Base-by-base conservation (phyloP, 1,140 invertebrate genomes). In the Lasaia peninsularis region DNA sequence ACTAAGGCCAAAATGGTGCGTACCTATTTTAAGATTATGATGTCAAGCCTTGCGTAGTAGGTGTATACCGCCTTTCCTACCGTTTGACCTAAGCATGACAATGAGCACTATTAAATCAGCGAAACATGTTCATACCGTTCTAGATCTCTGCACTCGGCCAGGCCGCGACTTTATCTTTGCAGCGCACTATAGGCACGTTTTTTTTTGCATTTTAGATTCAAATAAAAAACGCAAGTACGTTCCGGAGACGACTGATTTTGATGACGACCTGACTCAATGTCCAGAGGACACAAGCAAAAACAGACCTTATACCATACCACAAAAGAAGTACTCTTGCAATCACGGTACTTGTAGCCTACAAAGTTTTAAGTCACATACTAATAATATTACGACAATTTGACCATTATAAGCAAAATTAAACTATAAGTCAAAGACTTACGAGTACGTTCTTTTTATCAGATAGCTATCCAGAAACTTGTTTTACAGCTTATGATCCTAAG, bases 181-280 rank as follows among this genome's bases (percentile, higher is more conserved):
- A 11, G 34, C 34, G 34, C 34, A 37, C 34, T 37, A 37, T 37
- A 37, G 34, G 34, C 34, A 37, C 34, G 34, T 37, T 37, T 37
- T 37, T 35, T 37, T 37, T 33, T 33, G 32, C 32, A 37, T 37
- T 37, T 37, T 37, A 37, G 34, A 37, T 37, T 37, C 34, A 37
- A 37, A 37, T 37, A 37, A 34, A 34, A 34, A 34, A 34, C 4
- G 33, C 33, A 34, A 34, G 33, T 34, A 34, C 33, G 33, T 34
- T 34, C 33, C 33, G 10, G 33, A 11, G 33, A 34, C 33, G 33
- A 34, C 33, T 8, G 33, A 34, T 34, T 34, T 34, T 34, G 33
- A 34, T 6, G 33, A 34, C 33, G 33, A 34, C 33, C 10, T 34
- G 33, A 34, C 33, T 34, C 33, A 34, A 34, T 34, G 33, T 34